A percentile compares a stretch with the other conserved stretches of the same genome.
Conservation (phyloP, 2,888 invertebrate genomes). For the Callinectes sapidus region DNA sequence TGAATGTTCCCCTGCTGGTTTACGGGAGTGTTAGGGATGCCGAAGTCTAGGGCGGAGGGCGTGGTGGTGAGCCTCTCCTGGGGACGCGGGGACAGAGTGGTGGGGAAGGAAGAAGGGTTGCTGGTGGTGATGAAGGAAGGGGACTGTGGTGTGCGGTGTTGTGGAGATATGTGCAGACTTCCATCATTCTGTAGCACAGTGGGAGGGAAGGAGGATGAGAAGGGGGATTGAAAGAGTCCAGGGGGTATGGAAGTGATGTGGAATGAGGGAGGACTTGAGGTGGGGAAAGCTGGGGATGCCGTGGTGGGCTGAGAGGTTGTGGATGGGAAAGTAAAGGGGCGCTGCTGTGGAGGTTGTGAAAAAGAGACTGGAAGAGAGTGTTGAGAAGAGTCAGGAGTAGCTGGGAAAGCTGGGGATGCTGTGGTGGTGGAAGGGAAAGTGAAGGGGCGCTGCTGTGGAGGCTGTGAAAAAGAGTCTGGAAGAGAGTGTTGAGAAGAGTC, state of each 20-base stretch:
- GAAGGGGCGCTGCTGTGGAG: background rate
- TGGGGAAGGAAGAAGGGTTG: background rate
- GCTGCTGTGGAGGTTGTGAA: too few relatives aligned
- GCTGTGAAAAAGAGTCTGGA: background rate
- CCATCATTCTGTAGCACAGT: background rate
- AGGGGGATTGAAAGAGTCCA: background rate
- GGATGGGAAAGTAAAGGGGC: background rate
- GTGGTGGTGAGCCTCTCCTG: background rate
- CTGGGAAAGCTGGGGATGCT: too few relatives aligned
- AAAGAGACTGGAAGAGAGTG: too few relatives aligned
- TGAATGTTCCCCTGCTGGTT: conserved; percentile 46
- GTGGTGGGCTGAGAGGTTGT: background rate
- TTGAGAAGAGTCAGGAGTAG: too few relatives aligned
- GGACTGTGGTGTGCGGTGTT: background rate
- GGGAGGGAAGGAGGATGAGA: background rate
- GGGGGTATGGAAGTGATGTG: background rate
- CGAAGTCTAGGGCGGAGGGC: conserved; percentile 17
- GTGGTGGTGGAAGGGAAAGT: background rate
- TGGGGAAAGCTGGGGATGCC: background rate
- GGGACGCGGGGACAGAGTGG: background rate
- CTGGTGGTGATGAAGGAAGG: background rate
- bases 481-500: background rate
- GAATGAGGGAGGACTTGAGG: background rate
- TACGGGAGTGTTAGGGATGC: conserved; percentile 42
- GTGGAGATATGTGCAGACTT: background rate